These are phyloP conservation scores for Microcebus ravelobensis DNA, from an alignment of 2,113 vertebrate genomes.

Conservation along the genomic window DNA sequence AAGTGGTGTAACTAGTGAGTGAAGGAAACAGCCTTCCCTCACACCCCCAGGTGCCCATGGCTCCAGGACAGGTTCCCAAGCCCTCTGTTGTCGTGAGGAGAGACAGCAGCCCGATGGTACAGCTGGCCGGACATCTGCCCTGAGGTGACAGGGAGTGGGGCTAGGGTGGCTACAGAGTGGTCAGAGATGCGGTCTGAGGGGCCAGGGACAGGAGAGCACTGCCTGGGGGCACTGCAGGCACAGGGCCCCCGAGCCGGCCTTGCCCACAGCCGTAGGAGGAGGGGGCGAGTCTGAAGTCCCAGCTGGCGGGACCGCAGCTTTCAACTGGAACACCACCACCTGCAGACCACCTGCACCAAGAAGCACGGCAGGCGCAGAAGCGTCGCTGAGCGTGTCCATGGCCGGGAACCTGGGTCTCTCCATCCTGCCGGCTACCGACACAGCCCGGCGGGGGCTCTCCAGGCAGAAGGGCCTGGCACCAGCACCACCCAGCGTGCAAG, in stretches of 20 bases:
- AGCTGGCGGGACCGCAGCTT: neutral
- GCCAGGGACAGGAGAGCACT: neutral
- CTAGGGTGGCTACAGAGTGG: rapidly evolving
- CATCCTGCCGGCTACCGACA: neutral
- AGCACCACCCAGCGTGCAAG: neutral
- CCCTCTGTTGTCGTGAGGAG: neutral
- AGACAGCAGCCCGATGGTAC: neutral
- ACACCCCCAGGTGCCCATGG: neutral
- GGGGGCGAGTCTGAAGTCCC: neutral
- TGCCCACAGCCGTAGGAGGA: neutral
- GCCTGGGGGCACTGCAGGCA: neutral
- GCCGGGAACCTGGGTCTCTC: neutral
- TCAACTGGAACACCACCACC: neutral
- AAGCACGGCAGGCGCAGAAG: neutral
- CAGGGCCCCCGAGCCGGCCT: neutral
- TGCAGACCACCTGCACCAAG: neutral
- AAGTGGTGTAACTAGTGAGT: neutral
- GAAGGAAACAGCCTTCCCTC: neutral
- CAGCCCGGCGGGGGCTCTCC: rapidly evolving
- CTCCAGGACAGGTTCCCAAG: neutral
- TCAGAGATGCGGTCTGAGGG: neutral
- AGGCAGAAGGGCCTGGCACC: neutral
- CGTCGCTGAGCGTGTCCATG: neutral
- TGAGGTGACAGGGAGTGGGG: neutral
- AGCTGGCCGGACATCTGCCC: neutral